Evolutionary conservation across 2,888 invertebrate genomes (phyloP).

Genomic region (Priapulus caudatus): DNA sequence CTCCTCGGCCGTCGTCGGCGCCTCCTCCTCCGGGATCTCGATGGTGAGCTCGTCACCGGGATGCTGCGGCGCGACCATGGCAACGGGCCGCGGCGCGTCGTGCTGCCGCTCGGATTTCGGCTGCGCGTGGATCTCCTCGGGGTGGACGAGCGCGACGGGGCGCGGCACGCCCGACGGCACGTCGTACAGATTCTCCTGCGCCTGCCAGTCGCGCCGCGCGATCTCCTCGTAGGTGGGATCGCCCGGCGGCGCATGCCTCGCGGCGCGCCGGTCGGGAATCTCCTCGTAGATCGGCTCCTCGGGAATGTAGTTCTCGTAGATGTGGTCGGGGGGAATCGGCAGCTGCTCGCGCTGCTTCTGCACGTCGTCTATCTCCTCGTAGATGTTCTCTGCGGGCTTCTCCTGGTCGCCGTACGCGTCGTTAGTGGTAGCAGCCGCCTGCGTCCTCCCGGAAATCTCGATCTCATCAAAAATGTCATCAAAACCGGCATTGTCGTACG

Average conservation of each 20-base stretch:
- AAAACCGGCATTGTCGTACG: too few relatives aligned
- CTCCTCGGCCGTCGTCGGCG: background rate
- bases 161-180: background rate
- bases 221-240: constrained; percentile 3
- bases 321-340: background rate
- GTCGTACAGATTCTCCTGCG: background rate
- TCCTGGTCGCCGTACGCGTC: background rate
- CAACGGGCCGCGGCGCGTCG: background rate
- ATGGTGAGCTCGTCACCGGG: background rate
- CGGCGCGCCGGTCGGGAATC: background rate
- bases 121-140: background rate
- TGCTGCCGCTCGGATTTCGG: background rate
- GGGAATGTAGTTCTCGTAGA: constrained; percentile 1
- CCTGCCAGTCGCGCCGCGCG: background rate
- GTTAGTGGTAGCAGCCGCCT: too few relatives aligned
- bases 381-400: background rate
- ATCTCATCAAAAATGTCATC: too few relatives aligned
- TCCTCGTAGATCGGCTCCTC: background rate
- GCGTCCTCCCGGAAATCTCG: too few relatives aligned
- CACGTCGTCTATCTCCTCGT: too few relatives aligned
- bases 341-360: background rate
- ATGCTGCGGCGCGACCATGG: background rate
- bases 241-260: background rate
- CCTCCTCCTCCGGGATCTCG: background rate
- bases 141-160: background rate